Conservation (phyloP, 2,113 vertebrate genomes). For the Catharus minimus region DNA sequence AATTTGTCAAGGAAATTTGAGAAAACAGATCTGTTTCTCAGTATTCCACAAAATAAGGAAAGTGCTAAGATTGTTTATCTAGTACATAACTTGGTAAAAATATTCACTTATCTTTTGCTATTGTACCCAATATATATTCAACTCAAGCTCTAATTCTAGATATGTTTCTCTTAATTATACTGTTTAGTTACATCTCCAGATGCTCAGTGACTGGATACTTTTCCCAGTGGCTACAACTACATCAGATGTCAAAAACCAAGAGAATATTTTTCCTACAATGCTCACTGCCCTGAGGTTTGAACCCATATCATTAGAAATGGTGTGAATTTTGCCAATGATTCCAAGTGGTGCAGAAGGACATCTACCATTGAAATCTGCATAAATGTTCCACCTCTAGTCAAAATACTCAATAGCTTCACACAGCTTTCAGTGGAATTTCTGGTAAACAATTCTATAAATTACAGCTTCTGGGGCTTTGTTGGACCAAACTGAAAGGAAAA, state of each 20-base stretch:
- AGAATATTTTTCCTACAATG: not conserved
- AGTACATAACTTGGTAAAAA: not conserved
- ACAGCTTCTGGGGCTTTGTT: not conserved
- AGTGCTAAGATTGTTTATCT: not conserved
- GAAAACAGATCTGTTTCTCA: not conserved
- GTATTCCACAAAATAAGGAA: not conserved
- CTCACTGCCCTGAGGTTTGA: not conserved
- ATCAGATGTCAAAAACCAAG: not conserved
- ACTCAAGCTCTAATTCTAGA: not conserved
- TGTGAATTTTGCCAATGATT: not conserved
- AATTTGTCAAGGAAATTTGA: conserved; percentile 4
- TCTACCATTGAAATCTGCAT: not conserved
- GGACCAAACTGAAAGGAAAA: not conserved
- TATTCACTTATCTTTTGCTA: not conserved
- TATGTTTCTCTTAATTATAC: not conserved
- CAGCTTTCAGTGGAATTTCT: not conserved
- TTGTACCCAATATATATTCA: not conserved
- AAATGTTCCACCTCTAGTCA: not conserved
- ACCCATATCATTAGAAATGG: accelerated
- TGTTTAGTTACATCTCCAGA: not conserved
- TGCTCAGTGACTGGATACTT: not conserved
- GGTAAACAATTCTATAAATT: not conserved
- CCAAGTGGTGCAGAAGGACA: not conserved
- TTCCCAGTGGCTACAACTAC: not conserved
- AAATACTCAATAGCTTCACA: not conserved